These are phyloP conservation scores for Leptopilina drosophilae DNA, from an alignment of 2,888 invertebrate species.

Conservation along the genomic window DNA sequence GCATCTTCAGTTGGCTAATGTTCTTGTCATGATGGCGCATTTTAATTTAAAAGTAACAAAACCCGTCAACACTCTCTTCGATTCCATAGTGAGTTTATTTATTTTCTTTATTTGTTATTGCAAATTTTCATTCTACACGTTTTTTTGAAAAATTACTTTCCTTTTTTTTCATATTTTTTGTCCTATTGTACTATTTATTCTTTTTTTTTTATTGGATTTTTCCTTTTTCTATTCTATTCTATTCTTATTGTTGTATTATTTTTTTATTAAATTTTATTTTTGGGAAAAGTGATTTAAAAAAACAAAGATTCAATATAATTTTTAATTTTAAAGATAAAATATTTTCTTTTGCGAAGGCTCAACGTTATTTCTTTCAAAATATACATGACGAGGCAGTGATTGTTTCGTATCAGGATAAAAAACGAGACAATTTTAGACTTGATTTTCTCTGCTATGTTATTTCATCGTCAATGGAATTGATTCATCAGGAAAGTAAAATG, in stretches of 20 bases:
- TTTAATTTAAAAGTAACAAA: conserved; percentile 87
- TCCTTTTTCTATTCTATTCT: not conserved
- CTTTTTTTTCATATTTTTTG: too few relatives aligned
- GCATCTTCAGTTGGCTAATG: conserved; percentile 88
- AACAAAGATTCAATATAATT: conserved; percentile 9
- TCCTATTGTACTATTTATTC: too few relatives aligned
- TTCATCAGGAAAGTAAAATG: conserved; percentile 81
- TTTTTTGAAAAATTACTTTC: too few relatives aligned
- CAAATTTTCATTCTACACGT: too few relatives aligned
- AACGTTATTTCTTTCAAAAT: conserved; percentile 73
- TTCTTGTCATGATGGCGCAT: conserved; percentile 87
- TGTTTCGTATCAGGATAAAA: conserved; percentile 79
- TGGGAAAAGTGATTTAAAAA: too few relatives aligned
- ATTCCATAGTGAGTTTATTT: conserved; percentile 80
- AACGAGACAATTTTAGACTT: conserved; percentile 83
- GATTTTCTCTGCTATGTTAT: conserved; percentile 87
- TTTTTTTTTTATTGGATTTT: not conserved
- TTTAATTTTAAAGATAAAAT: conserved; percentile 18
- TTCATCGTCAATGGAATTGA: conserved; percentile 85
- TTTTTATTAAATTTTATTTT: too few relatives aligned
- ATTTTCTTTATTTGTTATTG: not conserved
- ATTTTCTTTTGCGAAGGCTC: conserved; percentile 62
- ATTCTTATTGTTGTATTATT: too few relatives aligned
- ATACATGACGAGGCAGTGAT: conserved; percentile 69
- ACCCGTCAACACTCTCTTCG: conserved; percentile 87